Evolutionary conservation across 1,140 invertebrate species (phyloP), one percentile per base, ranked within the genome.

Genomic region (Rhagoletis zephyria): DNA sequence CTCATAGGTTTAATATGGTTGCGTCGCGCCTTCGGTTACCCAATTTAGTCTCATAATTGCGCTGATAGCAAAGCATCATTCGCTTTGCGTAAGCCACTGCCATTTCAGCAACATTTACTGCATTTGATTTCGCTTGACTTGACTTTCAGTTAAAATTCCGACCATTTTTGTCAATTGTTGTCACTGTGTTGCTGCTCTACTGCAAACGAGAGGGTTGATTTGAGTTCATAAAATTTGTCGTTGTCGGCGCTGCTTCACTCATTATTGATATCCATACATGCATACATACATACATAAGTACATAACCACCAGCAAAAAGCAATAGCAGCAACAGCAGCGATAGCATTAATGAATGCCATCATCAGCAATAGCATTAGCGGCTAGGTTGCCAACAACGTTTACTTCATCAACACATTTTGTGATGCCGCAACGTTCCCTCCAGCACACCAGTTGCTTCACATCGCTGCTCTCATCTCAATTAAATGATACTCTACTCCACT

Each of bases 61-160:
- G 74, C 19, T 81, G 74, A 81, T 81, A 56, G 74, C 48, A 19
- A 6, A 4, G 74, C 14, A 19, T 42, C 74, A n/a, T 30, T 81
- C 19, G 48, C 74, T 56, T 1, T 56, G 56, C 48, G 74, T 30
- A 81, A 81, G 14, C 74, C 74, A 81, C 56, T 81, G 74, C 48
- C 48, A 81, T 81, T 81, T 81, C 56, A 81, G 74, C 19, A 81
- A n/a, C 74, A 56, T 81, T 81, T 81, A 81, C 56, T 81, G 48
- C 74, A 81, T 81, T 81, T 81, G 74, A 81, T 81, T 81, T 81
- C 48, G 74, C 74, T 81, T 42, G 74, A 81, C 74, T 51, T 81
- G 74, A 81, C 74, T 81, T 81, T 81, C 74, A 81, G 74, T 81
- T 81, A 10, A 81, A 81, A 48, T 81, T 81, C 74, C 74, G 74